These are phyloP conservation scores for Centropus unirufus DNA, from an alignment of 2,113 vertebrate genomes.

Conservation along the genomic window DNA sequence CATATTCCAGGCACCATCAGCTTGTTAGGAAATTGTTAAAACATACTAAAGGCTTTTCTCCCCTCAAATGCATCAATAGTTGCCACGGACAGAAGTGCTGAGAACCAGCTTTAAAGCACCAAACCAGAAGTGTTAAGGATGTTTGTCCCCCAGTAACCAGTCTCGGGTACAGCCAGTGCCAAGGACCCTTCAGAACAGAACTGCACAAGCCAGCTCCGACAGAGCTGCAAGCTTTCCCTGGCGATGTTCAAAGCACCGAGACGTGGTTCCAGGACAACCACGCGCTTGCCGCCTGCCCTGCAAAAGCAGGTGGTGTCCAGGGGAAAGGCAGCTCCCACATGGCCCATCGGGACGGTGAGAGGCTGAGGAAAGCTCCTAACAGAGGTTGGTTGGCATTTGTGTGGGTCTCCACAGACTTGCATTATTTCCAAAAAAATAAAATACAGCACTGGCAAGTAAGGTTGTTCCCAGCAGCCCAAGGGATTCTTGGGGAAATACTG, in stretches of 20 bases:
- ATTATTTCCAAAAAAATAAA: neutral
- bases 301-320: neutral
- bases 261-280: neutral
- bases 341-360: neutral
- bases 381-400: neutral
- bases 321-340: neutral
- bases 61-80: neutral
- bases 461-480: neutral
- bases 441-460: neutral
- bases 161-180: neutral
- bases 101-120: conserved; percentile 59
- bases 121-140: conserved; percentile 38
- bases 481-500: conserved; percentile 36
- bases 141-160: neutral
- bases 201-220: neutral
- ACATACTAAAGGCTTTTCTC: conserved; percentile 1
- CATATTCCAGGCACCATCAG: conserved; percentile 26
- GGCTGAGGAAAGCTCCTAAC: neutral
- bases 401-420: neutral
- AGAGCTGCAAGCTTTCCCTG: neutral
- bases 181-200: neutral
- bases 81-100: conserved; percentile 9
- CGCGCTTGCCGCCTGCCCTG: neutral
- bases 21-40: conserved; percentile 1
- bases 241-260: neutral